Conservation (phyloP, 1,140 invertebrate species). For the Leptopilina boulardi region DNA sequence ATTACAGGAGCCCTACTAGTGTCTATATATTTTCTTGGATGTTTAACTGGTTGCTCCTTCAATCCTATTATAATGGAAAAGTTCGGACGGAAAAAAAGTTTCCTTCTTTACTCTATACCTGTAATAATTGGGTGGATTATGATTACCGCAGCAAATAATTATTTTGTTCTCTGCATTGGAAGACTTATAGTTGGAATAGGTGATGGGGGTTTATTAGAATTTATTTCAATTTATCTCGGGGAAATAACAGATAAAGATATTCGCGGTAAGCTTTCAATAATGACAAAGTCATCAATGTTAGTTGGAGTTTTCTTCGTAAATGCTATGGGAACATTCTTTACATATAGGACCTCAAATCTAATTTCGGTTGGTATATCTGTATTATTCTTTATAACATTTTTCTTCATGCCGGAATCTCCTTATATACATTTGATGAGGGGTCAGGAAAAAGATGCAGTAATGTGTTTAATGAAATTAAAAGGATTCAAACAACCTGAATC, state of each 20-base stretch:
- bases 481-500: background rate
- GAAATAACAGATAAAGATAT: slow-evolving; percentile 1
- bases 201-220: background rate
- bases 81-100: background rate
- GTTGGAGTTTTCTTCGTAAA: background rate
- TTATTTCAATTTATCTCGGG: background rate
- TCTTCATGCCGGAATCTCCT: slow-evolving; percentile 10
- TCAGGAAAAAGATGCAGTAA: background rate
- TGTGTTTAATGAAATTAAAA: background rate
- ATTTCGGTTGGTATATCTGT: background rate
- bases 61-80: background rate
- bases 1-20: background rate
- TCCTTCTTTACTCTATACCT: background rate
- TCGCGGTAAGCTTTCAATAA: background rate
- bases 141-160: background rate
- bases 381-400: background rate
- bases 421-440: background rate
- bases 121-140: background rate
- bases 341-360: background rate
- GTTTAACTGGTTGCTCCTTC: background rate
- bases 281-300: background rate
- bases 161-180: background rate
- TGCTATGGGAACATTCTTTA: background rate
- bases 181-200: background rate
- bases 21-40: background rate